These are phyloP conservation scores for Drosophila subquinaria DNA, from an alignment of 2,888 invertebrate species.

Conservation along the genomic window DNA sequence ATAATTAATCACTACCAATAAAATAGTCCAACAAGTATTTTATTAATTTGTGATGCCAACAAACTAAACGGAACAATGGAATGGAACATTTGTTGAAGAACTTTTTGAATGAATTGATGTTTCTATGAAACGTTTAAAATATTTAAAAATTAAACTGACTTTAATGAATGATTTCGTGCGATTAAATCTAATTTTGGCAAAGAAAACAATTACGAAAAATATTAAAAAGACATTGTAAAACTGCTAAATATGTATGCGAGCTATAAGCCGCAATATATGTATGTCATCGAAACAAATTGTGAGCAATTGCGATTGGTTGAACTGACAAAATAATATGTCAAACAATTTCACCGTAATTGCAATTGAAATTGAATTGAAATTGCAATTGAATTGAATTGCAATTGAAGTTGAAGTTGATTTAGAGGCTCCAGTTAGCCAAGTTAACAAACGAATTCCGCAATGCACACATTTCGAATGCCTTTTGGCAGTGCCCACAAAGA, in stretches of 20 bases:
- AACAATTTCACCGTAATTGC: slow-evolving; percentile 46
- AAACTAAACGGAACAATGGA: no score
- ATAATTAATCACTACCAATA: no score
- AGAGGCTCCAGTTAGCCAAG: slow-evolving; percentile 33
- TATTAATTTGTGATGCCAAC: no score
- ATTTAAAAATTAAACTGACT: no score
- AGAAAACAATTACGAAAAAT: no score
- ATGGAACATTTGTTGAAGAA: no score
- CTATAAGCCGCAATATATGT: neutral
- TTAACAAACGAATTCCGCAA: slow-evolving; percentile 47
- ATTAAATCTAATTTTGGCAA: no score
- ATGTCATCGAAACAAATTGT: neutral
- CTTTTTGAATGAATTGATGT: no score
- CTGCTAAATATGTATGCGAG: neutral
- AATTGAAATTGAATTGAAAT: slow-evolving; percentile 14
- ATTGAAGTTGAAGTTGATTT: slow-evolving; percentile 53
- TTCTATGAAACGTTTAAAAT: no score
- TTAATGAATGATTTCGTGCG: no score
- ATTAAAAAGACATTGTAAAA: neutral
- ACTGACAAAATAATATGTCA: slow-evolving; percentile 21
- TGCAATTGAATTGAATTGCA: slow-evolving; percentile 15
- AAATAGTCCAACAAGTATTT: no score
- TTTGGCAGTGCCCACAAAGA: slow-evolving; percentile 38
- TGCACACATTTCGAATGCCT: slow-evolving; percentile 31
- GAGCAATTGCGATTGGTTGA: neutral